Percentiles rank a stretch among this genome's conserved stretches.
These are phyloP conservation scores for Hippopotamus amphibius DNA, from an alignment of 2,113 vertebrate genomes.

Conservation along the genomic window DNA sequence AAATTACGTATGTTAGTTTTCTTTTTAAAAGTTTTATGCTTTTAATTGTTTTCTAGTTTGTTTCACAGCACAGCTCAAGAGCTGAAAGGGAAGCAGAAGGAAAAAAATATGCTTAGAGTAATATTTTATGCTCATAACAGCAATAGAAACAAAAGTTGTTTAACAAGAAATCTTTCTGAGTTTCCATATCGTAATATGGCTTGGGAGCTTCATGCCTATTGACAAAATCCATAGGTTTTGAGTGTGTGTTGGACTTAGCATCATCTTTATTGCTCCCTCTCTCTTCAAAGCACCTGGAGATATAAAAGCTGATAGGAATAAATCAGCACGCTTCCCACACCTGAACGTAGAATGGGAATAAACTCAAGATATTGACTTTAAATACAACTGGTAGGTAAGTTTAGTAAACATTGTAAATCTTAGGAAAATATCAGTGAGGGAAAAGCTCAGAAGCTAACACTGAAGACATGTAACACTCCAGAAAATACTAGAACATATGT, in stretches of 20 bases:
- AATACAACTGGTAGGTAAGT: not conserved
- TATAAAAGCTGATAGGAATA: conserved; percentile 22
- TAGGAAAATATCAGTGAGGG: not conserved
- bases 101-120: not conserved
- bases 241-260: not conserved
- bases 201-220: not conserved
- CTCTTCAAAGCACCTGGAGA: conserved; percentile 31
- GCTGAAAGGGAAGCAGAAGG: not conserved
- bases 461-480: not conserved
- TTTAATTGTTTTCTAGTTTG: not conserved
- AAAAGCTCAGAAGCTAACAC: not conserved
- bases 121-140: not conserved
- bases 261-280: not conserved
- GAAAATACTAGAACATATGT: not conserved
- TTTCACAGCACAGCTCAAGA: not conserved
- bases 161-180: not conserved
- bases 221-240: conserved; percentile 39
- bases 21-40: not conserved
- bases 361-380: conserved; percentile 13
- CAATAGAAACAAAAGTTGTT: not conserved
- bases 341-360: not conserved
- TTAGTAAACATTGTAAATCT: not conserved
- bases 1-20: not conserved
- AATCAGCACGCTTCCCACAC: not conserved
- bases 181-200: not conserved